Conservation (phyloP, 2,888 invertebrate genomes). For the Spodoptera picta region DNA sequence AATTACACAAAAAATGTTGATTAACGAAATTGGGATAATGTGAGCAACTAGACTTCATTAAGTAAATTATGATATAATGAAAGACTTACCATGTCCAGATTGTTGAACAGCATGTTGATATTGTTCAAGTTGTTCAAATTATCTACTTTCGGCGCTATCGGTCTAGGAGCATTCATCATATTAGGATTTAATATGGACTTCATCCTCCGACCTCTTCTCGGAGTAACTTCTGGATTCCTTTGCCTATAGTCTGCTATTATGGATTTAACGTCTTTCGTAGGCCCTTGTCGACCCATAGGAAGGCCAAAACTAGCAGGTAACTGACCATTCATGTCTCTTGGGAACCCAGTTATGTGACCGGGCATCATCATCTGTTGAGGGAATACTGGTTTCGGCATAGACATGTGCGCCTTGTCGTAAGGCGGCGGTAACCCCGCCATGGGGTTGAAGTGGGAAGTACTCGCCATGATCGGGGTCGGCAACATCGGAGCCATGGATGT, state of each 20-base stretch:
- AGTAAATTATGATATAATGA: background rate
- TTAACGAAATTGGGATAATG: background rate
- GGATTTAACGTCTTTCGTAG: constrained; percentile 94
- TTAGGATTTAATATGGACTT: constrained; percentile 86
- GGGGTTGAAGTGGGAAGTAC: constrained; percentile 79
- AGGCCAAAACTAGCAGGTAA: constrained; percentile 85
- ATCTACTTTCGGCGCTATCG: constrained; percentile 82
- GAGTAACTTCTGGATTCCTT: constrained; percentile 92
- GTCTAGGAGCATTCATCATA: constrained; percentile 81
- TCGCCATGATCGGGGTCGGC: constrained; percentile 76
- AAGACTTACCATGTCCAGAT: constrained; percentile 84
- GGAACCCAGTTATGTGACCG: constrained; percentile 78
- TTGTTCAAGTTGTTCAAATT: constrained; percentile 71
- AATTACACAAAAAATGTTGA: too few species aligned
- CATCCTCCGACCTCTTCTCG: constrained; percentile 90
- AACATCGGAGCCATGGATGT: constrained; percentile 75
- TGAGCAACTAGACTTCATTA: background rate
- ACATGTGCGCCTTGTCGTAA: constrained; percentile 83
- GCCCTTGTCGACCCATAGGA: constrained; percentile 91
- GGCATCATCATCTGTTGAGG: constrained; percentile 83
- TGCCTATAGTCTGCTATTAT: constrained; percentile 94
- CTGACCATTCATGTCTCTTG: constrained; percentile 88
- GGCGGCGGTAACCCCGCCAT: constrained; percentile 83
- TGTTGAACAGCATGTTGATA: constrained; percentile 83
- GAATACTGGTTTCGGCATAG: constrained; percentile 81